These are phyloP conservation scores for Quadroppia sp. DNA, from an alignment of 2,888 invertebrate species.

Conservation along the genomic window DNA sequence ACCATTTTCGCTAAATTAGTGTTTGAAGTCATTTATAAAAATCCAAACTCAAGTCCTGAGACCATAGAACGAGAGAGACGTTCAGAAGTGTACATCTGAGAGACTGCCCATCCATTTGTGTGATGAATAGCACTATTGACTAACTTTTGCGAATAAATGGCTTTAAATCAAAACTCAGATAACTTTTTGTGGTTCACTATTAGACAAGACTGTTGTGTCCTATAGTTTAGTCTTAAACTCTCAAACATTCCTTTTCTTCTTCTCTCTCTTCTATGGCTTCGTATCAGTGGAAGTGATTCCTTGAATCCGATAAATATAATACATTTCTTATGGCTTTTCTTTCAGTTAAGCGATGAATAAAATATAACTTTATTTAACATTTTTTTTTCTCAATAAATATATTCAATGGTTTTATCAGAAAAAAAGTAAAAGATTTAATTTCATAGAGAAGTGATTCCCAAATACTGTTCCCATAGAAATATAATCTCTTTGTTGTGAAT, in stretches of 20 bases:
- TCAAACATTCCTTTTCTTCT: background rate
- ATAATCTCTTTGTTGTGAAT: too few relatives aligned
- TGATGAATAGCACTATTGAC: constrained; percentile 31
- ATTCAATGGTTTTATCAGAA: too few relatives aligned
- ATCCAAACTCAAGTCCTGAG: background rate
- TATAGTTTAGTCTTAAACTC: constrained; percentile 13
- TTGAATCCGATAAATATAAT: constrained; percentile 1
- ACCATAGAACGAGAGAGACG: too few relatives aligned
- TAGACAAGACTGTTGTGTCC: background rate
- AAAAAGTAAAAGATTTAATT: too few relatives aligned
- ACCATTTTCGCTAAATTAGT: constrained; percentile 29
- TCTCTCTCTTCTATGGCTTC: background rate
- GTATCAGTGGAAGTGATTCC: background rate
- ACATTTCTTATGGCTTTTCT: background rate
- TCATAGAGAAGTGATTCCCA: too few relatives aligned
- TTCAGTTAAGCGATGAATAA: background rate
- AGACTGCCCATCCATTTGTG: constrained; percentile 29
- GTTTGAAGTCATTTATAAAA: constrained; percentile 27
- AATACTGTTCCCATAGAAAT: too few relatives aligned
- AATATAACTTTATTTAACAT: constrained; percentile 13
- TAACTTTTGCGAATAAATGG: constrained; percentile 23
- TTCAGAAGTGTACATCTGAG: too few relatives aligned
- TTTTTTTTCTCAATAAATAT: too few relatives aligned
- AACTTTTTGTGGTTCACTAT: constrained; percentile 31
- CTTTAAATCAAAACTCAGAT: constrained; percentile 31